Conservation (phyloP, 2,888 invertebrate genomes). For the Itoplectis maculator region DNA sequence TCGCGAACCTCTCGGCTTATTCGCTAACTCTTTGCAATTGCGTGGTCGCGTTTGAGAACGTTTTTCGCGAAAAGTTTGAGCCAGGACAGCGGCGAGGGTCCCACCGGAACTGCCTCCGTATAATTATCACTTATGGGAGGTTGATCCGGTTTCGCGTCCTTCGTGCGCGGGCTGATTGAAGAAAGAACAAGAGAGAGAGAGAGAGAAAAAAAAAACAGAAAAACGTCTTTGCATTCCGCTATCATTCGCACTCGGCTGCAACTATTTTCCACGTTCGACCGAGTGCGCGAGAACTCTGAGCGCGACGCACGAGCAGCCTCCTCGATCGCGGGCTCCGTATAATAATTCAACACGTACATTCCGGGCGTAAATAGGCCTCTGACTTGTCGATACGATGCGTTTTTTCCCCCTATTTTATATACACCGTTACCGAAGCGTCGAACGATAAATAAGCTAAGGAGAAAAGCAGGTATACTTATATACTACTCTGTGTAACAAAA, state of each 20-base stretch:
- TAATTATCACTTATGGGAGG: conserved; percentile 44
- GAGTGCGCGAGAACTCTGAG: conserved; percentile 12
- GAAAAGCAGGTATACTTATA: conserved; percentile 55
- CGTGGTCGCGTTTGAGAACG: conserved; percentile 35
- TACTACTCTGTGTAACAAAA: conserved; percentile 55
- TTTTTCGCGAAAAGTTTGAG: conserved; percentile 41
- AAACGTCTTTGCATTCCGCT: conserved; percentile 77
- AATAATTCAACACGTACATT: conserved; percentile 71
- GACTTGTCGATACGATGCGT: conserved; percentile 61
- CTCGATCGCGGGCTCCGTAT: conserved; percentile 7
- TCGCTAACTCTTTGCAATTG: conserved; percentile 19
- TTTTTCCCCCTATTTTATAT: conserved; percentile 66
- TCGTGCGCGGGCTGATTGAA: conserved; percentile 45
- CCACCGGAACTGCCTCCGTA: conserved; percentile 39
- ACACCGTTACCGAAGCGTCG: conserved; percentile 72
- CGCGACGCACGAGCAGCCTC: conserved; percentile 33
- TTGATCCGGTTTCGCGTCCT: conserved; percentile 44
- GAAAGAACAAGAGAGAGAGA: neutral
- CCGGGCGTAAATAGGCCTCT: conserved; percentile 71
- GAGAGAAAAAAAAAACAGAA: no score
- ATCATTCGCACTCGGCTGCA: conserved; percentile 57
- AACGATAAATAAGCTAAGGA: conserved; percentile 72
- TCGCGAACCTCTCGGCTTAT: conserved; percentile 68
- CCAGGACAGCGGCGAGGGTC: conserved; percentile 20
- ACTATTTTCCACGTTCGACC: conserved; percentile 46